phyloP scores from a whole-genome alignment of 1,140 invertebrate genomes.

The Acromyrmex echinatior region DNA sequence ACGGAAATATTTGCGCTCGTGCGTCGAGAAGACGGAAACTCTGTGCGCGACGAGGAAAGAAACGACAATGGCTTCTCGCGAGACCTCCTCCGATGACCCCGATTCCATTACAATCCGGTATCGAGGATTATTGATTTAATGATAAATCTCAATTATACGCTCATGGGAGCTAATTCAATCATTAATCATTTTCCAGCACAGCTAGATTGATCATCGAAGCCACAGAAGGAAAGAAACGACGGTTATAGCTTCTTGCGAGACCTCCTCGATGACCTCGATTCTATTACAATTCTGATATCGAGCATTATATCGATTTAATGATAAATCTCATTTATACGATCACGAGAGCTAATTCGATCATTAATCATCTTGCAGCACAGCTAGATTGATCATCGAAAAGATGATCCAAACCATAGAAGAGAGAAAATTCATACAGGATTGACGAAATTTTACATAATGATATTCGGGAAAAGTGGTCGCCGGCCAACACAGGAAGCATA shows the following conservation, averaged over 20 bases:
- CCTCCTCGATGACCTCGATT: background rate
- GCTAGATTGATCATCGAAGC: constrained; percentile 26
- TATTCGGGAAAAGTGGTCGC: background rate
- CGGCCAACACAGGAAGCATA: background rate
- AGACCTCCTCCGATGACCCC: background rate
- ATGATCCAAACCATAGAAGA: background rate
- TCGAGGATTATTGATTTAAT: constrained; percentile 9
- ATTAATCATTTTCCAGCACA: constrained; percentile 30
- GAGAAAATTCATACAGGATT: background rate
- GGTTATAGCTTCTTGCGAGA: background rate
- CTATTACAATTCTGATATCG: background rate
- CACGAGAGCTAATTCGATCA: constrained; percentile 28
- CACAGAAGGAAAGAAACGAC: background rate
- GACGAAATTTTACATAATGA: background rate
- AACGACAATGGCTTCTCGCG: background rate
- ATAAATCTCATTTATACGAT: constrained; percentile 23
- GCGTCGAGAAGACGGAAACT: background rate
- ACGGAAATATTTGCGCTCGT: background rate
- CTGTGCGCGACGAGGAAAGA: background rate
- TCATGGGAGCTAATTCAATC: constrained; percentile 27
- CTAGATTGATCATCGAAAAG: constrained; percentile 16
- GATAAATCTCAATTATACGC: constrained; percentile 19
- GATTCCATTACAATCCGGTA: background rate
- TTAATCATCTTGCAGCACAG: constrained; percentile 29
- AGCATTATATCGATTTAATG: constrained; percentile 12